Conservation (phyloP, 1,140 invertebrate species). For the Rhysida immarginata region DNA sequence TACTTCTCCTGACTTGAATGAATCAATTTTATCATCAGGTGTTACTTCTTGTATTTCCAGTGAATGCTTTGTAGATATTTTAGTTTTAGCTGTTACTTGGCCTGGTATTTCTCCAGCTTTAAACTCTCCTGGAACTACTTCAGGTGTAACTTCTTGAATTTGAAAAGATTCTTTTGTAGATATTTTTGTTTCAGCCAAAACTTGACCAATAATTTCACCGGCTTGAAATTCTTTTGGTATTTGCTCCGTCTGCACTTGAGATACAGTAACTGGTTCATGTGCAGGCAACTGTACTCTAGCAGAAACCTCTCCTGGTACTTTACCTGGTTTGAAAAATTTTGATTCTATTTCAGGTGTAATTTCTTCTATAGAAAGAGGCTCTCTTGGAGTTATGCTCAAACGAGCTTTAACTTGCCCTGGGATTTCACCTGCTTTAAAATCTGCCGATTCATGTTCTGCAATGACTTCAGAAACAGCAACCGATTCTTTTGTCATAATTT, state of each 20-base stretch:
- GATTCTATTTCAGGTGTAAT: constrained; percentile 13
- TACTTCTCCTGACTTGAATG: constrained; percentile 13
- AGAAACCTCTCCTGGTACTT: constrained; percentile 13
- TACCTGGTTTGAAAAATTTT: constrained; percentile 8
- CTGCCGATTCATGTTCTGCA: constrained; percentile 10
- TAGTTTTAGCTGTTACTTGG: constrained; percentile 11
- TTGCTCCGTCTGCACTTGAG: constrained; percentile 10
- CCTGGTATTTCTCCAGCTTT: constrained; percentile 20
- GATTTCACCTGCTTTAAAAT: constrained; percentile 17
- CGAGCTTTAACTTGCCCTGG: constrained; percentile 14
- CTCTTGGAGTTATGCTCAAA: constrained; percentile 6
- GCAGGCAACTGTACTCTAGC: constrained; percentile 9
- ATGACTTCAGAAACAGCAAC: background rate
- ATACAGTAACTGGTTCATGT: constrained; percentile 13
- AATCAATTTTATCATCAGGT: constrained; percentile 8
- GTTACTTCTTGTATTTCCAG: constrained; percentile 11
- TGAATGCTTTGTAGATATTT: constrained; percentile 9
- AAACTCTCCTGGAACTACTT: constrained; percentile 14
- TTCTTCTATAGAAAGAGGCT: constrained; percentile 13
- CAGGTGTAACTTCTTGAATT: constrained; percentile 11
- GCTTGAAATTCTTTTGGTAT: constrained; percentile 58
- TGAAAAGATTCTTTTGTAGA: constrained; percentile 10
- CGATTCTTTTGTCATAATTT: background rate
- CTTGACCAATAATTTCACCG: constrained; percentile 1
- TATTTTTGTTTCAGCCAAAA: constrained; percentile 10